These are phyloP conservation scores for Alces alces DNA, from an alignment of 2,113 vertebrate genomes.

Conservation along the genomic window DNA sequence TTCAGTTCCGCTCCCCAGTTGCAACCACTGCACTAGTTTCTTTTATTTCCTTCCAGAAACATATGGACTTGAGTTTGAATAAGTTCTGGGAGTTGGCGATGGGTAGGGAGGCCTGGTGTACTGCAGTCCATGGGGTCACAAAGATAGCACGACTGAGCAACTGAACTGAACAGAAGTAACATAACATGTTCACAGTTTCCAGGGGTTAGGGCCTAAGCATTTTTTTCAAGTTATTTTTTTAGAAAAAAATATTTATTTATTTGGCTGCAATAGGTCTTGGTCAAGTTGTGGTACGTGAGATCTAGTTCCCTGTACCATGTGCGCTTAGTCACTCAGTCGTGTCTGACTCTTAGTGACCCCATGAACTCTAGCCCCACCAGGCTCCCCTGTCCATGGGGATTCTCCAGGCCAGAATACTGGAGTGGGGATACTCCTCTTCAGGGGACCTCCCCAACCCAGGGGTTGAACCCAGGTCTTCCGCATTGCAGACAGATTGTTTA, in stretches of 20 bases:
- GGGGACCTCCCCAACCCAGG: background rate
- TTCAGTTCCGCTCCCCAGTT: background rate
- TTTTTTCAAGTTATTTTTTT: background rate
- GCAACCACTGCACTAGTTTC: background rate
- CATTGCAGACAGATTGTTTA: background rate
- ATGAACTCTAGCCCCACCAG: background rate
- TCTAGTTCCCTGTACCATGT: background rate
- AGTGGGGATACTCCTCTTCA: background rate
- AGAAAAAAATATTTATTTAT: background rate
- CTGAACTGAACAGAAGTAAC: background rate
- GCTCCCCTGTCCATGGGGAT: background rate
- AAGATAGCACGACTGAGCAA: background rate
- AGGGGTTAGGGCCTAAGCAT: background rate
- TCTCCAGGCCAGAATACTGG: background rate
- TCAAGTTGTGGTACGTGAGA: background rate
- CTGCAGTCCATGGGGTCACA: background rate
- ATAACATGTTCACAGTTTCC: background rate
- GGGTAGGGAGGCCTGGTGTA: background rate
- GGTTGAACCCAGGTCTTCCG: background rate
- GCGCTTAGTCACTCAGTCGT: background rate
- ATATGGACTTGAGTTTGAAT: background rate
- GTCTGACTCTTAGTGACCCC: background rate
- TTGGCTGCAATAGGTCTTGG: background rate
- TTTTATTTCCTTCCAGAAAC: background rate
- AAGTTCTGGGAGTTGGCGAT: fast-evolving